Percentiles rank a stretch among this genome's conserved stretches.
These are phyloP conservation scores for Azemiops feae DNA, from an alignment of 2,113 vertebrate species.

Conservation along the genomic window DNA sequence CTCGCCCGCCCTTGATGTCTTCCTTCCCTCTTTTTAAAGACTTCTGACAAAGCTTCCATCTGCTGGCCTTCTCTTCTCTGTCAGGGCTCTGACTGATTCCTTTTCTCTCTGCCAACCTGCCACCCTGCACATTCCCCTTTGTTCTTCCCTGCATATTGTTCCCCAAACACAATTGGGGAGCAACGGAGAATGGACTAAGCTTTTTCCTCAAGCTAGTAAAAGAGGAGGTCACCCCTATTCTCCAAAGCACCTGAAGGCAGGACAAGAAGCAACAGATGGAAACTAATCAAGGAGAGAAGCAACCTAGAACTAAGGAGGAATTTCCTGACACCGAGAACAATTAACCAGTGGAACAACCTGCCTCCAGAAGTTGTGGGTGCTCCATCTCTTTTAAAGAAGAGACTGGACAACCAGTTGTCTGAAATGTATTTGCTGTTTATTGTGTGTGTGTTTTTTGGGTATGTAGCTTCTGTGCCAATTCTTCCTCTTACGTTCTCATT, in stretches of 20 bases:
- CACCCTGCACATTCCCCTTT: background rate
- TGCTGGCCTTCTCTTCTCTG: background rate
- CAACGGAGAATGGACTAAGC: background rate
- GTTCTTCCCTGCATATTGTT: slow-evolving; percentile 14
- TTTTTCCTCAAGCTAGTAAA: background rate
- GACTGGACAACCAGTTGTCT: too few species aligned
- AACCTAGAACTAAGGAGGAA: too few species aligned
- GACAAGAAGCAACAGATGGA: too few species aligned
- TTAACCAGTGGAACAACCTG: too few species aligned
- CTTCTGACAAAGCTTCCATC: slow-evolving; percentile 6
- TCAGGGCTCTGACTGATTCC: background rate
- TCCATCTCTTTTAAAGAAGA: too few species aligned
- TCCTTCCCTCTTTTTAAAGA: background rate
- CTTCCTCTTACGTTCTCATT: too few species aligned
- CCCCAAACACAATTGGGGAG: background rate
- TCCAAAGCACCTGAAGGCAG: background rate
- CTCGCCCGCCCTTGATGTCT: background rate
- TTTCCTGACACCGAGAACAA: too few species aligned
- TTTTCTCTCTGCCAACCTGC: background rate
- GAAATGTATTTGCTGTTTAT: too few species aligned
- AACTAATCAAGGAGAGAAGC: too few species aligned
- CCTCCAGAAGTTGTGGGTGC: too few species aligned
- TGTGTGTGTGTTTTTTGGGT: too few species aligned
- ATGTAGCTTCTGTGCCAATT: too few species aligned
- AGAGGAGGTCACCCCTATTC: background rate